Evolutionary conservation across 2,797 vertebrate genomes (phyloP).

Genomic region (Coendou prehensilis): DNA sequence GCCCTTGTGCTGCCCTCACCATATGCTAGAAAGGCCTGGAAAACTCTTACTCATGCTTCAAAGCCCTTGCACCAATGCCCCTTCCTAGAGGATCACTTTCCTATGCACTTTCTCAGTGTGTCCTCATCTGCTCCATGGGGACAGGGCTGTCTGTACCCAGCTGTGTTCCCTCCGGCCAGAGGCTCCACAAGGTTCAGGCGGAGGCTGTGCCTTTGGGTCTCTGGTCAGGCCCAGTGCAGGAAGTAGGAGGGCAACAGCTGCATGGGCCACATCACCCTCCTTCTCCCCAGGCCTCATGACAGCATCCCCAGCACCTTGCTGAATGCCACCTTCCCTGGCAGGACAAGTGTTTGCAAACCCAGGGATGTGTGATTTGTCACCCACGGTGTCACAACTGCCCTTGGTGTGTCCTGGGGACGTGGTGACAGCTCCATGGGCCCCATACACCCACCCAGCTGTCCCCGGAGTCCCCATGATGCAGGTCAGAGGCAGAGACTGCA

Average conservation of each 20-base stretch:
- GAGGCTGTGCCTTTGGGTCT: background rate
- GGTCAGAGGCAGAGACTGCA: background rate
- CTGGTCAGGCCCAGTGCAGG: background rate
- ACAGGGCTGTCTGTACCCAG: no score
- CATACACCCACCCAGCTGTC: accelerated
- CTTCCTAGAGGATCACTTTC: background rate
- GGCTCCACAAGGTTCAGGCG: background rate
- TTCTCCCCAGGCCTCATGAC: background rate
- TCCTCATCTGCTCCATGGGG: accelerated
- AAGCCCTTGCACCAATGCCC: background rate
- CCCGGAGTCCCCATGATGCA: background rate
- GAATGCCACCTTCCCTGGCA: background rate
- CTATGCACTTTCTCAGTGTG: accelerated
- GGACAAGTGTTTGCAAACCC: constrained; percentile 25
- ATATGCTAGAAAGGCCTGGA: background rate
- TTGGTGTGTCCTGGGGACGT: background rate
- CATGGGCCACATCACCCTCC: background rate
- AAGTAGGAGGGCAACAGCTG: background rate
- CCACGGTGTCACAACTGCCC: background rate
- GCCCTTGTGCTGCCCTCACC: background rate
- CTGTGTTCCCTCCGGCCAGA: background rate
- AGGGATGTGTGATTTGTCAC: background rate
- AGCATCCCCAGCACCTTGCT: background rate
- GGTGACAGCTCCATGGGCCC: background rate
- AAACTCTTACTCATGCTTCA: background rate